Conservation (phyloP, 1,140 invertebrate species). For the Lethrus apterus region DNA sequence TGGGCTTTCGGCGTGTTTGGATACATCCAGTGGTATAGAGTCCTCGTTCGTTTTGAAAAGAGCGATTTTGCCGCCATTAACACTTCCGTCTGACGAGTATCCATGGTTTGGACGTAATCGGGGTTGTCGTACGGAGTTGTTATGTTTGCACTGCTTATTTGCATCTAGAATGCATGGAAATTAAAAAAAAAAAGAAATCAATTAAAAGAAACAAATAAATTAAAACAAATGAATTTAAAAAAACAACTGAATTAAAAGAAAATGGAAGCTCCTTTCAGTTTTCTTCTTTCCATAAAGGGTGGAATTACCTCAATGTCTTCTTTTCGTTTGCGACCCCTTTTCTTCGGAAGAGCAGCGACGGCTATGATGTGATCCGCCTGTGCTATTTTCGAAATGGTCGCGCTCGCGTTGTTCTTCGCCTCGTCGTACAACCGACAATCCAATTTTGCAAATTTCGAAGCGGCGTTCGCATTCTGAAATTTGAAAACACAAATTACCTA, state of each 20-base stretch:
- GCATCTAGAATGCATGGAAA: neutral
- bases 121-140: neutral
- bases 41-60: slow-evolving; percentile 41
- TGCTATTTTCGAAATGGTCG: neutral
- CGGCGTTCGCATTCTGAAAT: neutral
- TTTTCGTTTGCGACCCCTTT: slow-evolving; percentile 7
- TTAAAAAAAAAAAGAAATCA: neutral
- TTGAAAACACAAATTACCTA: no score
- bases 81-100: slow-evolving; percentile 31
- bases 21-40: slow-evolving; percentile 41
- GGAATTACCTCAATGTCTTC: neutral
- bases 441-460: neutral
- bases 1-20: slow-evolving; percentile 36
- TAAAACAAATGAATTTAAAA: neutral
- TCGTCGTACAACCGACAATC: neutral
- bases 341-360: neutral
- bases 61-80: slow-evolving; percentile 38
- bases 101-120: slow-evolving; percentile 2
- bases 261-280: neutral
- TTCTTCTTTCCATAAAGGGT: neutral
- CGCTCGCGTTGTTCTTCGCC: neutral
- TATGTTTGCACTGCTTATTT: neutral
- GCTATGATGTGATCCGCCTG: neutral
- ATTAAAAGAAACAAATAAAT: neutral
- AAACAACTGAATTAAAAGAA: slow-evolving; percentile 1